A percentile compares a stretch with the other conserved stretches of the same genome.
Evolutionary conservation across 2,797 vertebrate species (phyloP).

Genomic region (Cygnus olor): DNA sequence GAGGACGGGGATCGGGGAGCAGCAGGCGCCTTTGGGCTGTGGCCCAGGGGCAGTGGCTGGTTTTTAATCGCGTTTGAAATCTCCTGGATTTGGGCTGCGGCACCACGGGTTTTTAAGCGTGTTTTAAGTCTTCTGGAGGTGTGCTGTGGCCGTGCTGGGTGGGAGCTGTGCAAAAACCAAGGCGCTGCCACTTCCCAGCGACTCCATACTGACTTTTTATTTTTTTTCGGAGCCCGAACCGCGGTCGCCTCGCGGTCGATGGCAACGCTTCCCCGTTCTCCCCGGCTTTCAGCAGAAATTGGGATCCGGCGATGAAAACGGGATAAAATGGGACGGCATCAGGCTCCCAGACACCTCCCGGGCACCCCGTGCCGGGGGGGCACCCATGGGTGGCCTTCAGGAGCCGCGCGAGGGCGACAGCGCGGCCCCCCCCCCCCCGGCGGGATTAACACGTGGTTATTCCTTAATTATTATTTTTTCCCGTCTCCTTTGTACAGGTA

Average conservation of each 20-base stretch:
- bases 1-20: background rate
- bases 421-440: background rate
- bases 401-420: too few relatives aligned
- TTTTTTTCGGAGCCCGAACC: background rate
- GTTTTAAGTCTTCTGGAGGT: background rate
- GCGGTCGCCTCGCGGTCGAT: rapidly evolving
- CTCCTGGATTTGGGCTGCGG: too few relatives aligned
- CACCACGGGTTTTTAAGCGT: too few relatives aligned
- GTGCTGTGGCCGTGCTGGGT: background rate
- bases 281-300: background rate
- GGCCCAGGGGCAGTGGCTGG: too few relatives aligned
- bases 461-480: background rate
- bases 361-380: background rate
- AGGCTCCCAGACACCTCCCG: constrained; percentile 9
- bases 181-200: background rate
- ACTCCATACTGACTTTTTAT: background rate
- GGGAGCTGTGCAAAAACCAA: background rate
- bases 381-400: background rate
- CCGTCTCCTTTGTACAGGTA: constrained; percentile 8
- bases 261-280: background rate
- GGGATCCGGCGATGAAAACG: background rate
- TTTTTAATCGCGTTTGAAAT: too few relatives aligned
- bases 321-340: background rate
- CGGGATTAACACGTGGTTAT: background rate
- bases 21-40: background rate